Evolutionary conservation across 2,797 vertebrate genomes (phyloP).

Genomic region (Pelodytes ibericus): DNA sequence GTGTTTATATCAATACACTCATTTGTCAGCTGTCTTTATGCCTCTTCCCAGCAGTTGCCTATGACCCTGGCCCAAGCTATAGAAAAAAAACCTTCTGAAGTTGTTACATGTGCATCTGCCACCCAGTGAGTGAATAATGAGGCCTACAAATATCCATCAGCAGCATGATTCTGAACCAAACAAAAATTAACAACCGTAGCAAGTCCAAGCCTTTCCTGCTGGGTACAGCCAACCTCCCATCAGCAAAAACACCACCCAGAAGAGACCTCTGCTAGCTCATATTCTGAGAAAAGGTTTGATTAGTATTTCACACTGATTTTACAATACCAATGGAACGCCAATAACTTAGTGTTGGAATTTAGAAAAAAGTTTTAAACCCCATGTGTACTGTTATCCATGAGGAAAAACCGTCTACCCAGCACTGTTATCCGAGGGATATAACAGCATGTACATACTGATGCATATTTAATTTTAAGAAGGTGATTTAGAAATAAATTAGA

Average conservation of each 20-base stretch:
- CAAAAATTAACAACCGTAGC: conserved; percentile 79
- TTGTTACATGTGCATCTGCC: conserved; percentile 63
- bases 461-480: too few species aligned
- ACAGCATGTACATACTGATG: too few species aligned
- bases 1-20: conserved; percentile 17
- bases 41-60: conserved; percentile 48
- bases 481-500: too few species aligned
- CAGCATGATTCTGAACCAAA: conserved; percentile 69
- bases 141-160: conserved; percentile 73
- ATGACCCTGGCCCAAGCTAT: conserved; percentile 42
- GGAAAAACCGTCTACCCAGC: too few species aligned
- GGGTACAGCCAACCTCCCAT: conserved; percentile 69
- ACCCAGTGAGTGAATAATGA: conserved; percentile 79
- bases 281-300: background rate
- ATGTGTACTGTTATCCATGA: too few species aligned
- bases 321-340: background rate
- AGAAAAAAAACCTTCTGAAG: conserved; percentile 50
- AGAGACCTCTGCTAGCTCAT: conserved; percentile 3
- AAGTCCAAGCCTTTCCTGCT: conserved; percentile 76
- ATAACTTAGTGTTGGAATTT: too few species aligned
- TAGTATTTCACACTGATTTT: background rate
- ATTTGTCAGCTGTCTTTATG: conserved; percentile 1
- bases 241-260: conserved; percentile 47
- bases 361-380: too few species aligned
- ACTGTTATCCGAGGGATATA: too few species aligned